phyloP scores from a whole-genome alignment of 1,140 invertebrate genomes.

The Zaprionus vittiger region DNA sequence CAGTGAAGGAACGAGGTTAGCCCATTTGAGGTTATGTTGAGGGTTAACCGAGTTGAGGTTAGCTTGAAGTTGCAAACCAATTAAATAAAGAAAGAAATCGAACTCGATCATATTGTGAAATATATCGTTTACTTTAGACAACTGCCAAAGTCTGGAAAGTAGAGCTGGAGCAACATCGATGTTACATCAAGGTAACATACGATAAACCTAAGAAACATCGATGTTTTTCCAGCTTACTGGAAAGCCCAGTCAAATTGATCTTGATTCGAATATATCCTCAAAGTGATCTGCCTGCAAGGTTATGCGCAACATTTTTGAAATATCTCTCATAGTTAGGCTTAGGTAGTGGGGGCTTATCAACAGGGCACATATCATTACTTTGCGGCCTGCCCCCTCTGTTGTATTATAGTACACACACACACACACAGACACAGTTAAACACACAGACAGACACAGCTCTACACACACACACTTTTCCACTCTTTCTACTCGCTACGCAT shows the following conservation, averaged over 20 bases:
- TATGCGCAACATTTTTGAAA: conserved; percentile 28
- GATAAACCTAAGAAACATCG: too few species aligned
- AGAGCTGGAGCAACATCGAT: not conserved
- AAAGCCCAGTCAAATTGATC: not conserved
- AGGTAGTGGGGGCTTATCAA: conserved; percentile 57
- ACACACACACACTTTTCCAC: conserved; percentile 67
- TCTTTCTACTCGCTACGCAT: conserved; percentile 77
- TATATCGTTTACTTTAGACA: not conserved
- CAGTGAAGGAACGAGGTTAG: not conserved
- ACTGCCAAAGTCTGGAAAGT: not conserved
- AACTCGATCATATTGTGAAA: too few species aligned
- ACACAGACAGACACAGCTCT: conserved; percentile 26
- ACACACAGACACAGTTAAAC: conserved; percentile 16
- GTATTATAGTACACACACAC: conserved; percentile 62
- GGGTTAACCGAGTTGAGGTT: not conserved
- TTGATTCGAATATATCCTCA: not conserved
- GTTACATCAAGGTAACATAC: too few species aligned
- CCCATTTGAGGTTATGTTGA: not conserved
- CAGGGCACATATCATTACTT: conserved; percentile 9
- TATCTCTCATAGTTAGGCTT: conserved; percentile 62
- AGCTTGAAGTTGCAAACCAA: not conserved
- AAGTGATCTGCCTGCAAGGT: conserved; percentile 27
- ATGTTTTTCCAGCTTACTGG: not conserved
- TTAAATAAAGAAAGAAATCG: too few species aligned
- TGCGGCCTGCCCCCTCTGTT: conserved; percentile 57